Evolutionary conservation across 1,140 invertebrate genomes (phyloP).

Genomic region (Batillaria attramentaria): DNA sequence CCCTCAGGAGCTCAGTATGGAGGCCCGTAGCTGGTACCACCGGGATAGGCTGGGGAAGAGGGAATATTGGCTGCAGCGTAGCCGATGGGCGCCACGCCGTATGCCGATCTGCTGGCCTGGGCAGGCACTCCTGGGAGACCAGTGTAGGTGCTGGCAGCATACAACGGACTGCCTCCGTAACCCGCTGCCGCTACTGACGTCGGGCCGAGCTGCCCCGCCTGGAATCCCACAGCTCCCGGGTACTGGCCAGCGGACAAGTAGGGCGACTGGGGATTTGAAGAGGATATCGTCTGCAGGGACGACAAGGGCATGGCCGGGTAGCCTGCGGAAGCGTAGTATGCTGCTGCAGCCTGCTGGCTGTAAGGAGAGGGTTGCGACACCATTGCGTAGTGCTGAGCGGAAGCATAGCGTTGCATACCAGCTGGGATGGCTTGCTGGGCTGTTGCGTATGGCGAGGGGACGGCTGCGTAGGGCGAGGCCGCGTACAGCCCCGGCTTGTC

Average conservation of each 20-base stretch:
- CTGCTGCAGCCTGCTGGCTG: slow-evolving; percentile 10
- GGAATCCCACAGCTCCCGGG: slow-evolving; percentile 15
- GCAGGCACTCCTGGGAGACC: slow-evolving; percentile 17
- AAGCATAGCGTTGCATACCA: slow-evolving; percentile 25
- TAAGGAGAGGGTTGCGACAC: slow-evolving; percentile 31
- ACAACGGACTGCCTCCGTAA: slow-evolving; percentile 26
- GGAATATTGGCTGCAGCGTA: slow-evolving; percentile 6
- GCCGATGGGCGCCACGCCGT: slow-evolving; percentile 16
- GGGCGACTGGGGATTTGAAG: neutral
- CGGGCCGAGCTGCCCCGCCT: slow-evolving; percentile 13
- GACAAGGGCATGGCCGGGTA: slow-evolving; percentile 7
- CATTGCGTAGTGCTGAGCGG: slow-evolving; percentile 27
- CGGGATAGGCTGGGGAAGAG: slow-evolving; percentile 19
- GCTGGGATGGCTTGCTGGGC: slow-evolving; percentile 22
- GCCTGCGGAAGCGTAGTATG: slow-evolving; percentile 10
- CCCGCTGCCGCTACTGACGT: slow-evolving; percentile 28
- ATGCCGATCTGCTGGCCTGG: slow-evolving; percentile 24
- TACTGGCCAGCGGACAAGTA: slow-evolving; percentile 25
- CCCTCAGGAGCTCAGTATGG: slow-evolving; percentile 21
- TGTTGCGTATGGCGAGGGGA: slow-evolving; percentile 10
- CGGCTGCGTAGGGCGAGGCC: slow-evolving; percentile 21
- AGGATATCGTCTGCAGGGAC: slow-evolving; percentile 13
- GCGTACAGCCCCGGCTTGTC: slow-evolving; percentile 30
- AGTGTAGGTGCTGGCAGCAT: slow-evolving; percentile 27
- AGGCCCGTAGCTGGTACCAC: slow-evolving; percentile 10